Evolutionary conservation across 2,888 invertebrate species (phyloP).

Genomic region (Xanthorhoe spadicearia): DNA sequence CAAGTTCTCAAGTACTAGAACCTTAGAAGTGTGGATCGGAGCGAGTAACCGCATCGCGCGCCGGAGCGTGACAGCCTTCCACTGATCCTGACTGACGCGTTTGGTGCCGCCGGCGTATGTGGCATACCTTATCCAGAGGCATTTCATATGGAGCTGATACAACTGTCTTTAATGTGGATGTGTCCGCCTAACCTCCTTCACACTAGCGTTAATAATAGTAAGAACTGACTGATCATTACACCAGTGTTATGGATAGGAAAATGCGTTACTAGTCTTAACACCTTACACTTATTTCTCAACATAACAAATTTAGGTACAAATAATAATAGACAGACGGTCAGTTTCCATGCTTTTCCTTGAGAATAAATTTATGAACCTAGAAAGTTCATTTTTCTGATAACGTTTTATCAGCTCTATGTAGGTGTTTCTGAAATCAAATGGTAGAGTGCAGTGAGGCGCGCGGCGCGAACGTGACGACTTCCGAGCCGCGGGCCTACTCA

Average conservation of each 20-base stretch:
- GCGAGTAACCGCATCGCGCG: slow-evolving; percentile 50
- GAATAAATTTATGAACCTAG: too few species aligned
- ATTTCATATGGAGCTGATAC: slow-evolving; percentile 50
- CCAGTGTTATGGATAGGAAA: too few species aligned
- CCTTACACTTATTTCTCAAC: too few species aligned
- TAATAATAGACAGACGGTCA: too few species aligned
- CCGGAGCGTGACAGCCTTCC: slow-evolving; percentile 56
- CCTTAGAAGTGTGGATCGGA: slow-evolving; percentile 21
- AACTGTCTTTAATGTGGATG: too few species aligned
- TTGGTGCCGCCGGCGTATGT: slow-evolving; percentile 52
- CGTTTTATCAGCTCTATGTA: slow-evolving; percentile 54
- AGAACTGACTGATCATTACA: too few species aligned
- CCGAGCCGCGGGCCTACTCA: slow-evolving; percentile 51
- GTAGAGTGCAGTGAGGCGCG: slow-evolving; percentile 54
- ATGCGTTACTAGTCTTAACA: too few species aligned
- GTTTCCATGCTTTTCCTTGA: too few species aligned
- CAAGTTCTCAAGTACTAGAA: slow-evolving; percentile 7
- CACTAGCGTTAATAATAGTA: too few species aligned
- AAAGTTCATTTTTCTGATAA: too few species aligned
- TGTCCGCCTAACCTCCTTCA: too few species aligned
- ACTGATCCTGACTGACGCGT: slow-evolving; percentile 66
- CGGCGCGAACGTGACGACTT: slow-evolving; percentile 65
- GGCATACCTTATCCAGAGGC: slow-evolving; percentile 46
- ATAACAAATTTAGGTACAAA: too few species aligned
- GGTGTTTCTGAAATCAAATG: slow-evolving; percentile 56